Evolutionary conservation across 2,113 vertebrate genomes (phyloP).

Genomic region (Rallus limicola): DNA sequence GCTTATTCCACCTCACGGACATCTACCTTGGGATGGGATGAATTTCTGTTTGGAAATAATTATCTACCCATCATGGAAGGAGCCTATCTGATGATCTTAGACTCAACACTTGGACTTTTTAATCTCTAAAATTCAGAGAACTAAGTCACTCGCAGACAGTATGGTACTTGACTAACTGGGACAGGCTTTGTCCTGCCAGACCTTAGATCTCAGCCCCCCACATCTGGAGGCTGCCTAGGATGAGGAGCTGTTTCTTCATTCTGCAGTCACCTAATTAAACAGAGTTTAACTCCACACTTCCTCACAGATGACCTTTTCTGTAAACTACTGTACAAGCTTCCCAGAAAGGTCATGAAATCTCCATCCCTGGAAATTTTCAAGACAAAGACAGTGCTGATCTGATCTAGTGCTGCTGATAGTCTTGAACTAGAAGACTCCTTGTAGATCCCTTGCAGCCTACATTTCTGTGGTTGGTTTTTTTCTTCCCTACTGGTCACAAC

Average conservation of each 20-base stretch:
- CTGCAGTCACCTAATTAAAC: neutral
- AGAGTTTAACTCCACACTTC: neutral
- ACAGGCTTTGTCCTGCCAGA: neutral
- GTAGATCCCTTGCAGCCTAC: neutral
- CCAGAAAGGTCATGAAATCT: neutral
- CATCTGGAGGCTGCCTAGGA: neutral
- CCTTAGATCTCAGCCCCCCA: neutral
- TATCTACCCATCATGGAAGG: neutral
- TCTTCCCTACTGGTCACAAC: neutral
- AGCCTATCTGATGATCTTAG: neutral
- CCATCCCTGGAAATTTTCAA: neutral
- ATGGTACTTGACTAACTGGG: neutral
- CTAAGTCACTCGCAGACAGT: neutral
- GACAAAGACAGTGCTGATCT: neutral
- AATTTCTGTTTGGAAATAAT: neutral
- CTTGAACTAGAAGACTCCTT: neutral
- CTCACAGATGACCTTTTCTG: neutral
- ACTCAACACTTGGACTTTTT: neutral
- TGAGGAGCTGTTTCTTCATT: neutral
- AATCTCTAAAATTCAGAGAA: neutral
- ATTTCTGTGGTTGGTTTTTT: neutral
- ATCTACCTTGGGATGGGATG: neutral
- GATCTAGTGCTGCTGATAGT: neutral
- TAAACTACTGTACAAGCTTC: neutral
- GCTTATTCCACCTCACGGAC: neutral